phyloP scores from a whole-genome alignment of 1,140 invertebrate species.

The Temnothorax nylanderi region DNA sequence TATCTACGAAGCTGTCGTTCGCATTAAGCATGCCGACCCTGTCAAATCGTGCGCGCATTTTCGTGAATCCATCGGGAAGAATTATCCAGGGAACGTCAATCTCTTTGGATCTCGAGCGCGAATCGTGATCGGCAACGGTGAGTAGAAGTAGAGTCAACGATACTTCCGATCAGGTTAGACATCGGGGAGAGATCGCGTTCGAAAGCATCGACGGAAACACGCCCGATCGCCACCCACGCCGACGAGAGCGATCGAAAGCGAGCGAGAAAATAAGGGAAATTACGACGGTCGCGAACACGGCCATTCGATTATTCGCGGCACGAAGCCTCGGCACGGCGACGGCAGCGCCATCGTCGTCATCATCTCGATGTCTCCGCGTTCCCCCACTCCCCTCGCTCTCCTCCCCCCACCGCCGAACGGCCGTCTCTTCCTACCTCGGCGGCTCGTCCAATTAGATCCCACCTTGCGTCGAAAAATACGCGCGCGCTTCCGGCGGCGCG shows the following conservation, averaged over 20 bases:
- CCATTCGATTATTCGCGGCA: slow-evolving; percentile 57
- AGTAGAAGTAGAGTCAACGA: not conserved
- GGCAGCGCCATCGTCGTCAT: not conserved
- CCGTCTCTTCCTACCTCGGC: slow-evolving; percentile 31
- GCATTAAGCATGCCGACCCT: not conserved
- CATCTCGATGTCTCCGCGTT: not conserved
- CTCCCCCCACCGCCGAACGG: not conserved
- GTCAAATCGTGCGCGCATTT: not conserved
- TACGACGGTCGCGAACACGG: not conserved
- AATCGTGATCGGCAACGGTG: not conserved
- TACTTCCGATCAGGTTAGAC: not conserved
- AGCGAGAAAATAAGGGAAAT: slow-evolving; percentile 9
- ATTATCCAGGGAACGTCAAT: not conserved
- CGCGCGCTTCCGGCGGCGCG: slow-evolving; percentile 61
- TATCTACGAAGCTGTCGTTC: not conserved
- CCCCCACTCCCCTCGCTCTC: not conserved
- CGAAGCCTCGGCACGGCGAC: not conserved
- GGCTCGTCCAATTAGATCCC: slow-evolving; percentile 59
- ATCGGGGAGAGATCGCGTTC: not conserved
- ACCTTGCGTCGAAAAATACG: slow-evolving; percentile 64
- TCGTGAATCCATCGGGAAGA: not conserved
- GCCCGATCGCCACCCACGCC: not conserved
- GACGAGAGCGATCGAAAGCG: slow-evolving; percentile 40
- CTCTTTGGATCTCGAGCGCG: not conserved
- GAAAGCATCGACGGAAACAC: slow-evolving; percentile 12